These are phyloP conservation scores for Lagorchestes hirsutus DNA, from an alignment of 2,797 vertebrate genomes.

Conservation along the genomic window DNA sequence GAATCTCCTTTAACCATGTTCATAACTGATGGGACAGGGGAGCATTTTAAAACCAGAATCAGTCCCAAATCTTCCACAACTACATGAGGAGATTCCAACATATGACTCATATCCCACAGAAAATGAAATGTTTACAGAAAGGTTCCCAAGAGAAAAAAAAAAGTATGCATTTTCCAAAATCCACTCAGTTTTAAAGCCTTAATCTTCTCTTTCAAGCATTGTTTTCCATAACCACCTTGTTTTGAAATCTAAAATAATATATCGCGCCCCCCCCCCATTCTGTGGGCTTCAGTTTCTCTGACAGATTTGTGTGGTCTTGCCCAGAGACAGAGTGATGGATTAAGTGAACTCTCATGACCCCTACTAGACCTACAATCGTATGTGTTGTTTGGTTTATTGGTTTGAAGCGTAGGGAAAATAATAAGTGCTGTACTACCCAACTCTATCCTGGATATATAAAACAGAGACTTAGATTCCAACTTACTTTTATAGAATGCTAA, in stretches of 20 bases:
- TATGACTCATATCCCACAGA: constrained; percentile 66
- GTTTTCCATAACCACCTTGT: constrained; percentile 61
- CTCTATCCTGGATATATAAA: background rate
- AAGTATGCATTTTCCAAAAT: constrained; percentile 63
- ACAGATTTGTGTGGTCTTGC: constrained; percentile 46
- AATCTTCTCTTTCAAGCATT: constrained; percentile 57
- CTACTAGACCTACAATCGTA: background rate
- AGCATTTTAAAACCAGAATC: constrained; percentile 70
- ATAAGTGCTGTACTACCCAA: background rate
- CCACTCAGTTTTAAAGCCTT: constrained; percentile 60
- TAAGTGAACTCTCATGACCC: constrained; percentile 16
- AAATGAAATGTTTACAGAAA: constrained; percentile 71
- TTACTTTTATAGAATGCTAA: constrained; percentile 3
- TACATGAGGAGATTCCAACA: constrained; percentile 75
- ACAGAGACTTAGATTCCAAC: background rate
- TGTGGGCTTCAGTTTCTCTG: constrained; percentile 43
- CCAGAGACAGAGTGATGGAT: constrained; percentile 19
- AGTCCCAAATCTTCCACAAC: constrained; percentile 66
- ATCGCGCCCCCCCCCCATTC: background rate
- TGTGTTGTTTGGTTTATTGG: background rate
- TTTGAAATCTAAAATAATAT: constrained; percentile 64
- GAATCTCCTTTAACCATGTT: constrained; percentile 71
- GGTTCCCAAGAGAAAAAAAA: constrained; percentile 36
- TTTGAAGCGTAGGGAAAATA: constrained; percentile 36
- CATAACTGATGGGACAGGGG: constrained; percentile 58